Conservation (phyloP, 2,113 vertebrate species). For the Micronycteris hirsuta region DNA sequence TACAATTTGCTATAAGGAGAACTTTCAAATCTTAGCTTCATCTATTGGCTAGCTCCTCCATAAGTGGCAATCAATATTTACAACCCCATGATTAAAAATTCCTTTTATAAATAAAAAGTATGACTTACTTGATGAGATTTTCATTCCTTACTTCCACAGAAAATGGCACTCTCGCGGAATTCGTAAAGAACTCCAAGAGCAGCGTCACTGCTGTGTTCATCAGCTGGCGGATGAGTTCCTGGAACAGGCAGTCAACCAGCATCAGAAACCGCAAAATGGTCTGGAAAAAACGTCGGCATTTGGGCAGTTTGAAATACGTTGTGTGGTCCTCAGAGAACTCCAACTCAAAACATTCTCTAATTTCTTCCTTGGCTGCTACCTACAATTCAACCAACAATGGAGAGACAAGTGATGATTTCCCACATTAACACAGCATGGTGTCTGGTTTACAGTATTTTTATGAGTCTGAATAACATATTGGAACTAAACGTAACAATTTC, state of each 20-base stretch:
- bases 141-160: constrained; percentile 66
- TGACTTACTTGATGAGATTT: constrained; percentile 63
- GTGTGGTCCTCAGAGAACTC: not conserved
- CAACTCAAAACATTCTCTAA: constrained; percentile 69
- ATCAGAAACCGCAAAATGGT: constrained; percentile 66
- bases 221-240: constrained; percentile 74
- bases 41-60: not conserved
- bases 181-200: constrained; percentile 64
- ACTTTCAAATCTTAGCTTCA: constrained; percentile 21
- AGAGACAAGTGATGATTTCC: not conserved
- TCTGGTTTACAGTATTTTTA: not conserved
- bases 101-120: not conserved
- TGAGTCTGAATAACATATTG: not conserved
- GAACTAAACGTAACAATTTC: not conserved
- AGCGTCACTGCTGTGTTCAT: constrained; percentile 62
- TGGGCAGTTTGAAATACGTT: constrained; percentile 64
- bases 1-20: not conserved
- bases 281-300: constrained; percentile 61
- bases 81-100: not conserved
- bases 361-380: constrained; percentile 73
- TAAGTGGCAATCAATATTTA: not conserved
- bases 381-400: constrained; percentile 53
- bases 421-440: not conserved
- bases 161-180: constrained; percentile 46
- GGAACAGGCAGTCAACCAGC: constrained; percentile 78